Percentiles rank a stretch among this genome's conserved stretches.
Conservation (phyloP, 2,113 vertebrate genomes). For the Columbina picui region DNA sequence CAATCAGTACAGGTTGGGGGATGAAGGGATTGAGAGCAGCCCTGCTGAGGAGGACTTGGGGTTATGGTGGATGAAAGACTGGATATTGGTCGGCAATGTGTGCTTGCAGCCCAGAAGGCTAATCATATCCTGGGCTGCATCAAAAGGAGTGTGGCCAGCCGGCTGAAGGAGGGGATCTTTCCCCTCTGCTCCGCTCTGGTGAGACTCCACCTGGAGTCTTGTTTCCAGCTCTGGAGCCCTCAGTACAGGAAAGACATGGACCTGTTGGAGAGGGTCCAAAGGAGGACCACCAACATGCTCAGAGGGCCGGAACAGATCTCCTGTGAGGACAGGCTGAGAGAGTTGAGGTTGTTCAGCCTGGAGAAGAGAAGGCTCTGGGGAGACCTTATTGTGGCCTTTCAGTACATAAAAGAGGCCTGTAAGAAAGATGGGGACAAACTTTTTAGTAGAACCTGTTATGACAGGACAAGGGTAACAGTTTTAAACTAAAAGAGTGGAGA, state of each 20-base stretch:
- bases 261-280: not conserved
- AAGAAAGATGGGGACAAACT: not conserved
- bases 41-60: not conserved
- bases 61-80: not conserved
- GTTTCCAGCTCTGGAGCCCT: not conserved
- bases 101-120: not conserved
- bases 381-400: not conserved
- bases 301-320: not conserved
- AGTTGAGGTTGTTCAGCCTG: not conserved
- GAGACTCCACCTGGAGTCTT: not conserved
- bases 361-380: not conserved
- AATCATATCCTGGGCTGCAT: not conserved
- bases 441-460: not conserved
- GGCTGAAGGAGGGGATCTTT: not conserved
- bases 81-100: not conserved
- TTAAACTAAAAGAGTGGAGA: not conserved
- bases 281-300: not conserved
- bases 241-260: not conserved
- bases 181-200: rapidly evolving
- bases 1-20: too few species aligned
- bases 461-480: not conserved
- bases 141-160: not conserved
- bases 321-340: not conserved
- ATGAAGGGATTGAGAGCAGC: not conserved
- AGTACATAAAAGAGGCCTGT: not conserved